Conservation (phyloP, 2,113 vertebrate genomes). For the Motacilla tschutschensis region DNA sequence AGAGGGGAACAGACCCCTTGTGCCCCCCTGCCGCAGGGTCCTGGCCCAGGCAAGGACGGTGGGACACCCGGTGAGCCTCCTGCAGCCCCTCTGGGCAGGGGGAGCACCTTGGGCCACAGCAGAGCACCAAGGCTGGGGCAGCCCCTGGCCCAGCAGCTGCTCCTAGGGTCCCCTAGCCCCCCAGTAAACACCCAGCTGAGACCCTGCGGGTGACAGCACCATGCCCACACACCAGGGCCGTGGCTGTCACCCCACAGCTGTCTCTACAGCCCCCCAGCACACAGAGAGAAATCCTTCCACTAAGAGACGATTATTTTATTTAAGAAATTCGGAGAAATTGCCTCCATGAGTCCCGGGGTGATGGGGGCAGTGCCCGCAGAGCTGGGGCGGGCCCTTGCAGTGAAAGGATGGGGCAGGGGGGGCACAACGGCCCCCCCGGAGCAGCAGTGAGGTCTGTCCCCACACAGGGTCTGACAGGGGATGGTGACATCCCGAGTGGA, state of each 20-base stretch:
- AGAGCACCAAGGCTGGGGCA: not conserved
- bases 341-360: rapidly evolving
- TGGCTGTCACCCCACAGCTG: rapidly evolving
- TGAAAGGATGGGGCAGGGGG: not conserved
- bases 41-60: not conserved
- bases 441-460: conserved; percentile 27
- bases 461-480: not conserved
- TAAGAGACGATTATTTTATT: conserved; percentile 6
- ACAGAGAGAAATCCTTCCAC: not conserved
- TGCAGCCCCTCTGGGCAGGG: not conserved
- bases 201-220: rapidly evolving
- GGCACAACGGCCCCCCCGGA: not conserved
- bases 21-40: rapidly evolving
- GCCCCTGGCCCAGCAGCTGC: not conserved
- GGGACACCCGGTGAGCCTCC: not conserved
- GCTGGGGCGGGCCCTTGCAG: not conserved
- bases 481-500: not conserved
- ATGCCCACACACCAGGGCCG: rapidly evolving
- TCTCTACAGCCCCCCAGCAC: not conserved
- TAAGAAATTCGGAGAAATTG: conserved; percentile 35
- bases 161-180: not conserved
- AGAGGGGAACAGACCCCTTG: not conserved
- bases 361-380: not conserved
- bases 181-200: not conserved
- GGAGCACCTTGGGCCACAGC: not conserved